Percentiles rank a stretch among this genome's conserved stretches.
These are phyloP conservation scores for Heterodera filipjevi DNA, from an alignment of 2,888 invertebrate genomes.

Conservation along the genomic window DNA sequence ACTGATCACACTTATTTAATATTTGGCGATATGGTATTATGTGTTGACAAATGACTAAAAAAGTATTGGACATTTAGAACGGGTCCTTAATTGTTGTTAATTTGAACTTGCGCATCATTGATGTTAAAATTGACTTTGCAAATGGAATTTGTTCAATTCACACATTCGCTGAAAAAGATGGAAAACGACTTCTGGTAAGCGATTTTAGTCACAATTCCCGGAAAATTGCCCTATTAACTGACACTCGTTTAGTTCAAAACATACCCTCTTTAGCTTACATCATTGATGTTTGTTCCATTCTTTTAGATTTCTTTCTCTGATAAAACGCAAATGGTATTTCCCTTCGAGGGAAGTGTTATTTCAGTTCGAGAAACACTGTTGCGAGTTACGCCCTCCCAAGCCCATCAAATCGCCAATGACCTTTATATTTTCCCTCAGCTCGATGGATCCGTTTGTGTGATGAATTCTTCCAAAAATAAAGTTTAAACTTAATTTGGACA, in stretches of 20 bases:
- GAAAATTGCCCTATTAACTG: too few species aligned
- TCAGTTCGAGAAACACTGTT: slow-evolving; percentile 53
- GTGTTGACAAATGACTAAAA: not conserved
- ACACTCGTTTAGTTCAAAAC: not conserved
- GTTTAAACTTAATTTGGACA: not conserved
- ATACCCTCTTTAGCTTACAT: not conserved
- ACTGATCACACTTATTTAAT: slow-evolving; percentile 33
- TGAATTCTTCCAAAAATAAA: not conserved
- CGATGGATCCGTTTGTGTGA: not conserved
- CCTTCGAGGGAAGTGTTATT: slow-evolving; percentile 50
- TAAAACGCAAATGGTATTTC: slow-evolving; percentile 56
- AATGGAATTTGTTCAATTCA: slow-evolving; percentile 51
- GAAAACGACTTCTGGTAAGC: slow-evolving; percentile 47
- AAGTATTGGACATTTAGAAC: slow-evolving; percentile 30
- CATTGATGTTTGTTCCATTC: not conserved
- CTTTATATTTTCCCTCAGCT: slow-evolving; percentile 12
- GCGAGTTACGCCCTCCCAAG: slow-evolving; percentile 47
- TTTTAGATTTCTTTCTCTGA: slow-evolving; percentile 50
- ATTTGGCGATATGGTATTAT: slow-evolving; percentile 25
- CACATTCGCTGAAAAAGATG: slow-evolving; percentile 42
- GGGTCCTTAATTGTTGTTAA: slow-evolving; percentile 36
- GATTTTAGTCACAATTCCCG: not conserved
- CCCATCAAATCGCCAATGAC: slow-evolving; percentile 36
- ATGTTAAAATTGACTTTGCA: slow-evolving; percentile 13
- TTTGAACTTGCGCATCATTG: slow-evolving; percentile 29